Percentiles rank a stretch among this genome's conserved stretches.
Evolutionary conservation across 2,113 vertebrate genomes (phyloP).

Genomic region (Abramis brama): DNA sequence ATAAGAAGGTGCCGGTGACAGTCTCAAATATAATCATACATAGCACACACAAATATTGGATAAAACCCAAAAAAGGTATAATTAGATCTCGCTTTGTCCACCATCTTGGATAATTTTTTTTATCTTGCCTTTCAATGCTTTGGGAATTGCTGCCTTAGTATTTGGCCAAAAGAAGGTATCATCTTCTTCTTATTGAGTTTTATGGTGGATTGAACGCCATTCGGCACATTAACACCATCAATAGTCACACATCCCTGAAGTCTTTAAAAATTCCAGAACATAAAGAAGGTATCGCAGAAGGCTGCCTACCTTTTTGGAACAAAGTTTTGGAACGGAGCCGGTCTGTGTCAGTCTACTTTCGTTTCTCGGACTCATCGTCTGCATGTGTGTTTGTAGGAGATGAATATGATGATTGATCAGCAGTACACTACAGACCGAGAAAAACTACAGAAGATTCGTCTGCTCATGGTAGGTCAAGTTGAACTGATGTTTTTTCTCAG

Average conservation of each 20-base stretch:
- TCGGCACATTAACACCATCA: no score
- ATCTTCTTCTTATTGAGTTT: no score
- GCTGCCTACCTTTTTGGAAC: background rate
- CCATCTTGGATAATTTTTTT: background rate
- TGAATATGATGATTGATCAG: constrained; percentile 82
- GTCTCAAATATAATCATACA: background rate
- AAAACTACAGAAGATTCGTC: constrained; percentile 94
- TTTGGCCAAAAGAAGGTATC: background rate
- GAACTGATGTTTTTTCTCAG: background rate
- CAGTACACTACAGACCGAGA: constrained; percentile 87
- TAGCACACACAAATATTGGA: background rate
- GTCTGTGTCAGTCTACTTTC: background rate
- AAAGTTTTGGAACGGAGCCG: background rate
- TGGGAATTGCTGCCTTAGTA: background rate
- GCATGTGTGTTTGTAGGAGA: constrained; percentile 76
- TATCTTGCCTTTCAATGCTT: background rate
- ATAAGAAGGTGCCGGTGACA: constrained; percentile 79
- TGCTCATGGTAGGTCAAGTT: constrained; percentile 83
- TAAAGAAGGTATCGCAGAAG: background rate
- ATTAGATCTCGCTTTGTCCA: background rate
- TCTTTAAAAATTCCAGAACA: no score
- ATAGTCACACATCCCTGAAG: no score
- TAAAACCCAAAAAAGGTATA: background rate
- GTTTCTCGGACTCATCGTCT: background rate
- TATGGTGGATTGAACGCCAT: no score